phyloP scores from a whole-genome alignment of 2,888 invertebrate genomes.

The Petrophora chlorosata region DNA sequence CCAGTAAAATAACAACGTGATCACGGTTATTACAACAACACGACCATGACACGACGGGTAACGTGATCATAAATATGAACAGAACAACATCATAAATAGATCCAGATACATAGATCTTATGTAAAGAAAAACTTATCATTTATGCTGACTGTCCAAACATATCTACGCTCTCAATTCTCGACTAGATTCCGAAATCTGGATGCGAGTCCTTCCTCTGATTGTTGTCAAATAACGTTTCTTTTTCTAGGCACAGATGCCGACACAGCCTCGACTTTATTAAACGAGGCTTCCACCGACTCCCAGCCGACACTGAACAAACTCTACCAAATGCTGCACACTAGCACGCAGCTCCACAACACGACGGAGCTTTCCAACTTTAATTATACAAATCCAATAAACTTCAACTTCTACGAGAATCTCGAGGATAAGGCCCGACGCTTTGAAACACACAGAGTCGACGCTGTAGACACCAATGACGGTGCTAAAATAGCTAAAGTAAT shows the following conservation, averaged over 20 bases:
- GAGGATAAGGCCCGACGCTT: not conserved
- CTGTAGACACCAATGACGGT: not conserved
- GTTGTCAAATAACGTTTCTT: conserved; percentile 26
- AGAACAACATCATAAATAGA: too few species aligned
- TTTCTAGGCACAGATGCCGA: conserved; percentile 73
- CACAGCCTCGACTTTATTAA: conserved; percentile 52
- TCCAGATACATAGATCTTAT: too few species aligned
- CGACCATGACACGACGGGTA: too few species aligned
- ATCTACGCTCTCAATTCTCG: too few species aligned
- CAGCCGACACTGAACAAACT: conserved; percentile 71
- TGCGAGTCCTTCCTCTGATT: conserved; percentile 8
- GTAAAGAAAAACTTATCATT: too few species aligned
- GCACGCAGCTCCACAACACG: conserved; percentile 48
- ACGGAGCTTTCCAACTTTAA: conserved; percentile 54
- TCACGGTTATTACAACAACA: too few species aligned
- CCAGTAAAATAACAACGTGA: too few species aligned
- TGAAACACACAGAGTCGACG: not conserved
- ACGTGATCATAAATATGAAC: too few species aligned
- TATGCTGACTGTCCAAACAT: too few species aligned
- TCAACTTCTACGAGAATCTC: conserved; percentile 46
- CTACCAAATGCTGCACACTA: conserved; percentile 72
- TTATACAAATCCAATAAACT: conserved; percentile 50
- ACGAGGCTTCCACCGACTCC: conserved; percentile 49
- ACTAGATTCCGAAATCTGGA: conserved; percentile 12
- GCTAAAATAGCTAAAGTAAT: conserved; percentile 29